Evolutionary conservation across 2,888 invertebrate species (phyloP).

Genomic region (Sycophila texana): DNA sequence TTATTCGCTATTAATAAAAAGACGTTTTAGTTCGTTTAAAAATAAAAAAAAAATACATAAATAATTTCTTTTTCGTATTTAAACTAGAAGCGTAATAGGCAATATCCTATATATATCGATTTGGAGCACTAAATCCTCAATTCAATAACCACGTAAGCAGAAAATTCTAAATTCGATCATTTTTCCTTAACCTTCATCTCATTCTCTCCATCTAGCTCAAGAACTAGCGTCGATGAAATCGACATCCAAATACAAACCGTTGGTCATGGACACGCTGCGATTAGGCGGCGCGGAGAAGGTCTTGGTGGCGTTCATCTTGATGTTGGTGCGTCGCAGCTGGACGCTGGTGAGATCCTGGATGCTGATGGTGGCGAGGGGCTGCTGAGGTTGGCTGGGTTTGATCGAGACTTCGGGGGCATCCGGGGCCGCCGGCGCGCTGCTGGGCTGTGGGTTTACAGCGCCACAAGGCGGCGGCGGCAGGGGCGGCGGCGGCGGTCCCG

Average conservation of each 20-base stretch:
- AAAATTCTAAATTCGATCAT: too few species aligned
- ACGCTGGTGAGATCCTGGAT: constrained; percentile 92
- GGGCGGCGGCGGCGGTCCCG: constrained; percentile 55
- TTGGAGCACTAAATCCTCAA: too few species aligned
- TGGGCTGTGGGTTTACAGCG: constrained; percentile 1
- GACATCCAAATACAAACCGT: constrained; percentile 63
- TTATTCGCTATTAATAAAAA: too few species aligned
- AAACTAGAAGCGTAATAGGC: too few species aligned
- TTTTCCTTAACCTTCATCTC: not conserved
- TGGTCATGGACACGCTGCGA: constrained; percentile 83
- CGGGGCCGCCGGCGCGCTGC: constrained; percentile 33
- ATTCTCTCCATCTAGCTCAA: not conserved
- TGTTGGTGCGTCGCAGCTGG: constrained; percentile 84
- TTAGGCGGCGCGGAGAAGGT: constrained; percentile 89
- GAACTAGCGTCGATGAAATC: too few species aligned
- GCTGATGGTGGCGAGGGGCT: constrained; percentile 91
- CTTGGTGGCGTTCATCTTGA: constrained; percentile 84
- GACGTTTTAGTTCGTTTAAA: too few species aligned
- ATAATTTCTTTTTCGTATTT: too few species aligned
- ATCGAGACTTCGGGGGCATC: constrained; percentile 59
- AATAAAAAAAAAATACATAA: too few species aligned
- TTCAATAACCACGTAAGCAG: too few species aligned
- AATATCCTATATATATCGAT: too few species aligned
- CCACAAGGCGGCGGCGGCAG: constrained; percentile 76
- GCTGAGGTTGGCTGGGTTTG: constrained; percentile 74